Percentiles rank a stretch among this genome's conserved stretches.
Conservation (phyloP, 1,140 invertebrate genomes). For the Drosophila persimilis region DNA sequence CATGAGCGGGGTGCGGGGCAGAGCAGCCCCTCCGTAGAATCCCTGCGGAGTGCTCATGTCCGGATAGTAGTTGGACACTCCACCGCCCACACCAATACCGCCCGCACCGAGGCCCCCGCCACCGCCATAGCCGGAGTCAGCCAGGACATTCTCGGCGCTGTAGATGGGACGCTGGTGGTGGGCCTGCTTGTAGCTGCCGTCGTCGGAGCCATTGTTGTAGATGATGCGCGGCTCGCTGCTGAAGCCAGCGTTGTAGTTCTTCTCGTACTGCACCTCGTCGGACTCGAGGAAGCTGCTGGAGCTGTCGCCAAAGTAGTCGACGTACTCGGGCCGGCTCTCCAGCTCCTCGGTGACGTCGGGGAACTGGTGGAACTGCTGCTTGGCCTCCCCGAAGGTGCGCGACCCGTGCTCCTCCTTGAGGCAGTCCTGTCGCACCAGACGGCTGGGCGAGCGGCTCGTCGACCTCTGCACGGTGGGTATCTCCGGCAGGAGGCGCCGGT, state of each 20-base stretch:
- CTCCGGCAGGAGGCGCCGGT: conserved; percentile 72
- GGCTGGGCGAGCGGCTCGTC: conserved; percentile 71
- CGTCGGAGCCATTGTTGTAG: conserved; percentile 75
- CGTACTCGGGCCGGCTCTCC: conserved; percentile 69
- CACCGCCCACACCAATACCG: conserved; percentile 21
- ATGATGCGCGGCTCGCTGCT: conserved; percentile 82
- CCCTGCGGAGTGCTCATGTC: conserved; percentile 44
- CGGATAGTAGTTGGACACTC: conserved; percentile 46
- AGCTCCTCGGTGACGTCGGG: conserved; percentile 76
- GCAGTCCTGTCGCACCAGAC: conserved; percentile 78
- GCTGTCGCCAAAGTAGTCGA: conserved; percentile 78
- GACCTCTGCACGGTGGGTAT: conserved; percentile 68
- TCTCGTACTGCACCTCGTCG: conserved; percentile 81
- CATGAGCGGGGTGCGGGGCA: conserved; percentile 75
- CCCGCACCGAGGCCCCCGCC: conserved; percentile 13
- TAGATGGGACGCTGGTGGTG: conserved; percentile 66
- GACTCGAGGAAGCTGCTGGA: conserved; percentile 74
- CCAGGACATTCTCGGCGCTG: conserved; percentile 70
- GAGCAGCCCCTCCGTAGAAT: conserved; percentile 51
- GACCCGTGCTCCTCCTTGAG: conserved; percentile 71
- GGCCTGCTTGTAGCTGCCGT: conserved; percentile 51
- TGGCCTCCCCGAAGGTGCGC: conserved; percentile 80
- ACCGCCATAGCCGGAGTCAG: conserved; percentile 39
- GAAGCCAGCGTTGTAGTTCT: conserved; percentile 75
- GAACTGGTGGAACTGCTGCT: conserved; percentile 80